Base-by-base conservation (phyloP, 2,113 vertebrate species). In the Excalfactoria chinensis region DNA sequence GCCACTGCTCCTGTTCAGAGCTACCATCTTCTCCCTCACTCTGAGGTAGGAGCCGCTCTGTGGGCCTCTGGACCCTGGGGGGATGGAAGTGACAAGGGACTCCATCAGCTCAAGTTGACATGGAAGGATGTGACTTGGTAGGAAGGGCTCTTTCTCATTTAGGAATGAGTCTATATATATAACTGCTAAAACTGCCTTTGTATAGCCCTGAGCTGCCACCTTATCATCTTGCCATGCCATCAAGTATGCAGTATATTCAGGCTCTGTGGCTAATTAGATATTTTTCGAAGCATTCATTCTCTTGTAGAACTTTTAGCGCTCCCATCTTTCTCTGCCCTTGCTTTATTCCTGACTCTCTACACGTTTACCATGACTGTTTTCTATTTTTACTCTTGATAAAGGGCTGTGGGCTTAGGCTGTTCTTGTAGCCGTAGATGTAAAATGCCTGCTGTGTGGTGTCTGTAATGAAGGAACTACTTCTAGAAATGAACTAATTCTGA, bases 401-500 rank as follows among this genome's bases (percentile, higher is more conserved):
- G 75, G 75, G 60, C 5, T 89, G 82, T 83, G 72, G 82, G 87
- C 87, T 95, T 69, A 83, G 71, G 84, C 91, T 92, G 91, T 87
- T 95, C 68, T 71, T n/a, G 75, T 85, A 87, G 91, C 84, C 62
- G 82, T 67, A 86, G 87, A 89, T 94, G 82, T 77, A 75, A 95
- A 93, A 89, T 93, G 85, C 85, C 94, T 95, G 85, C 93, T 94
- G 85, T 4, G 62, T 93, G 73, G 75, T 88, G 87, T 93, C 88
- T 93, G 91, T 71, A 78, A 69, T 68, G 90, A 88, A 78, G 90
- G 83, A 90, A 60, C 83, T 0, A 23, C 86, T 91, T 86, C 90
- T 96, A 92, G 88, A 94, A 95, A 94, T 94, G 74, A 95, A 94
- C 79, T 94, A 86, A 94, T 96, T 88, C 88, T 68, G 92, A 93